These are phyloP conservation scores for Stenotaenia linearis DNA, from an alignment of 2,888 invertebrate genomes.

Conservation along the genomic window DNA sequence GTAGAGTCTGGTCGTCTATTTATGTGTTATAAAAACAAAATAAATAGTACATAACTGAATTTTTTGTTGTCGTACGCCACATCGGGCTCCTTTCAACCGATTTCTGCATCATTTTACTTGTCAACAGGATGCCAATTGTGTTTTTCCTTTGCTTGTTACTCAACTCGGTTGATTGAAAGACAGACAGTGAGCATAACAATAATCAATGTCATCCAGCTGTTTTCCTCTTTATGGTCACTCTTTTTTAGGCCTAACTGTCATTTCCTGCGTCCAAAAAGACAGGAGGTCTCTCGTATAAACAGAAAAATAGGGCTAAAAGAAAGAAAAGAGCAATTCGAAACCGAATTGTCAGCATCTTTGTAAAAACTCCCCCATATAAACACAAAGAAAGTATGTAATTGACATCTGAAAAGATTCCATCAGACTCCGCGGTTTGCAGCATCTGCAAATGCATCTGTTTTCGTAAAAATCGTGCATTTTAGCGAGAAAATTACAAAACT, in stretches of 20 bases:
- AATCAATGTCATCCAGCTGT: background rate
- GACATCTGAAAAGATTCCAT: slow-evolving; percentile 11
- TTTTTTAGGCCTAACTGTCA: background rate
- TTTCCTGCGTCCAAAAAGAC: background rate
- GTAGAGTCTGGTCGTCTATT: background rate
- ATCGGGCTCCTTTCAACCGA: background rate
- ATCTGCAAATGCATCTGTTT: background rate
- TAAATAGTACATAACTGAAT: no score
- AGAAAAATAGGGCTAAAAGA: background rate
- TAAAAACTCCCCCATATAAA: background rate
- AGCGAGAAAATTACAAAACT: no score
- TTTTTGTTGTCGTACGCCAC: no score
- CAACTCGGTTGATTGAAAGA: background rate
- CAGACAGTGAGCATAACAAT: background rate
- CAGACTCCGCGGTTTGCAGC: background rate
- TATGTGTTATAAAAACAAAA: background rate
- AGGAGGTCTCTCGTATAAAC: slow-evolving; percentile 7
- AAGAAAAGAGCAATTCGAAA: slow-evolving; percentile 19
- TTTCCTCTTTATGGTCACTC: background rate
- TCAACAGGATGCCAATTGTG: background rate
- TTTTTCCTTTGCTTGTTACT: background rate
- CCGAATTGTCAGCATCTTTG: background rate
- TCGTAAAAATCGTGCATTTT: background rate
- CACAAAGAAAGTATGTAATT: slow-evolving; percentile 2
- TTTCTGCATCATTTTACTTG: background rate